Base-by-base conservation (phyloP, 2,113 vertebrate species). In the Xenotilapia leptura region DNA sequence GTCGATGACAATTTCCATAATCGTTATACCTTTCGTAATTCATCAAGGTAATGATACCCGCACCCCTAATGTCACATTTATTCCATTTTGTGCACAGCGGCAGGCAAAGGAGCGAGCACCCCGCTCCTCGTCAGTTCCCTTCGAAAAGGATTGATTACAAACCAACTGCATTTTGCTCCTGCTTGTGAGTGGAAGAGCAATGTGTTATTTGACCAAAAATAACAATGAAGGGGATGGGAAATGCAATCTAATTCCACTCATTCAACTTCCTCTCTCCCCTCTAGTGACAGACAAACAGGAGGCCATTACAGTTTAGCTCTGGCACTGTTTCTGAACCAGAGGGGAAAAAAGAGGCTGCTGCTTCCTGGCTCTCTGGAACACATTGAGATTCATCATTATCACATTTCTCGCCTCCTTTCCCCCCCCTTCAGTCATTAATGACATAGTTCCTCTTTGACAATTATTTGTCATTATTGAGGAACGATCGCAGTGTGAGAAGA, bases 1-100 rank as follows among this genome's bases (percentile, higher is more conserved):
- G 97, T 97, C 95, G 95, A 96, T 97, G 97, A 96, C 79, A 89
- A 97, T 97, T 97, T 98, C 97, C 97, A 97, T 97, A 98, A 97
- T 97, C 96, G 96, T 97, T 96, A 96, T 92, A 95, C 93, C 92
- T 94, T 96, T 95, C 88, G 96, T 97, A 96, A 97, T 97, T 97
- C 96, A 97, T 97, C 97, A 98, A 97, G 93, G 94, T 96, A 97
- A 97, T 97, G 96, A 96, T 97, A 97, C 96, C 91, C 96, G 95
- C 89, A 94, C 95, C 96, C 96, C 97, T 96, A 95, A 96, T 97
- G 96, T 95, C 96, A 97, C 94, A 97, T 97, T 97, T 96, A 95
- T 96, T 96, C 96, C 94, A 93, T 96, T 96, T 93, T 85, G 94
- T 89, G 96, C 89, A 93, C 91, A 95, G 92, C 90, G 88, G 96